A percentile compares a stretch with the other conserved stretches of the same genome.
These are phyloP conservation scores for Benitochromis conjunctus DNA, from an alignment of 2,113 vertebrate genomes.

Conservation along the genomic window DNA sequence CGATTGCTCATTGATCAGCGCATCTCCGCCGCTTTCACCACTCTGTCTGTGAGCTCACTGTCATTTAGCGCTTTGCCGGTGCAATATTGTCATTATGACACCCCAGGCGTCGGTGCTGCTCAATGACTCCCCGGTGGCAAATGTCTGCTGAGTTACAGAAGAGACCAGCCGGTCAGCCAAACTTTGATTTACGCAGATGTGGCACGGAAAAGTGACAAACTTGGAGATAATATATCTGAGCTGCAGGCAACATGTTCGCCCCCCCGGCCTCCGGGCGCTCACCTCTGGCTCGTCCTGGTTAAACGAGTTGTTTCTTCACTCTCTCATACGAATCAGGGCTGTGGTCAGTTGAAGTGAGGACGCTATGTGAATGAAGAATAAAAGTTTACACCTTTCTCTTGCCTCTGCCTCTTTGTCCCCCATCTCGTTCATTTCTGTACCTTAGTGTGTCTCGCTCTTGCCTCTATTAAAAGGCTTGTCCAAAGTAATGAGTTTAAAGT, in stretches of 20 bases:
- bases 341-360: background rate
- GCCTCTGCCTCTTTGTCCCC: background rate
- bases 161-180: background rate
- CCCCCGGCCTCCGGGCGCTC: background rate
- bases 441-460: background rate
- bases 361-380: slow-evolving; percentile 6
- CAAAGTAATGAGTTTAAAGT: slow-evolving; percentile 66
- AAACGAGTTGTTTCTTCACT: background rate
- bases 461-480: slow-evolving; percentile 65
- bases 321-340: background rate
- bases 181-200: slow-evolving; percentile 13
- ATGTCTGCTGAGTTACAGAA: slow-evolving; percentile 26
- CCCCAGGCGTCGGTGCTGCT: slow-evolving; percentile 39
- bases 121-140: slow-evolving; percentile 49
- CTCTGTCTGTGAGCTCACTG: slow-evolving; percentile 60
- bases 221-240: background rate
- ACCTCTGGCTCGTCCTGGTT: background rate
- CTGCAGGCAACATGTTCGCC: background rate
- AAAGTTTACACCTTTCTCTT: slow-evolving; percentile 8
- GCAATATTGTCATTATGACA: slow-evolving; percentile 62
- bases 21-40: slow-evolving; percentile 29
- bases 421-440: slow-evolving; percentile 4
- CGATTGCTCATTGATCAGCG: slow-evolving; percentile 59
- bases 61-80: slow-evolving; percentile 63
- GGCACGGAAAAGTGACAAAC: background rate